These are phyloP conservation scores for Darevskia nairensis DNA, from an alignment of 2,797 vertebrate genomes.

Conservation along the genomic window DNA sequence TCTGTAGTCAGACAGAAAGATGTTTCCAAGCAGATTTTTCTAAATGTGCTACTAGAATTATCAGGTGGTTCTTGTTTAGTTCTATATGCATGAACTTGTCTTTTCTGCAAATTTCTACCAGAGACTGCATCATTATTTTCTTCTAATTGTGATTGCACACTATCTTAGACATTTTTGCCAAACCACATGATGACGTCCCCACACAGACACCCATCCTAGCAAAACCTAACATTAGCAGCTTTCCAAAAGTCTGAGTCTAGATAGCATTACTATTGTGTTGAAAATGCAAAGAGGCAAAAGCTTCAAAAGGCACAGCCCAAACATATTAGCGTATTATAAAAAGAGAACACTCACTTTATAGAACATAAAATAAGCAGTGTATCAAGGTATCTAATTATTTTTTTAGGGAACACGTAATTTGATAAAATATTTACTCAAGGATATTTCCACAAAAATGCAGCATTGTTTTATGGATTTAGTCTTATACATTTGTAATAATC, in stretches of 20 bases:
- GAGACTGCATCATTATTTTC: background rate
- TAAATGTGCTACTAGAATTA: background rate
- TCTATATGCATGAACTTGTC: conserved; percentile 1
- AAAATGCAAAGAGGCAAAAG: background rate
- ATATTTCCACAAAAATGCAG: background rate
- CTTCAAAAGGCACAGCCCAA: background rate
- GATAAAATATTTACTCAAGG: background rate
- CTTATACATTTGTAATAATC: background rate
- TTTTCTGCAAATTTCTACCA: background rate
- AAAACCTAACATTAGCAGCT: background rate
- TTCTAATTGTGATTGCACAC: background rate
- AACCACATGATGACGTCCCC: background rate
- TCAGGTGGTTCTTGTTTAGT: background rate
- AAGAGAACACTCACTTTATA: background rate
- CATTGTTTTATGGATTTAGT: background rate
- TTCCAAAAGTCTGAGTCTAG: background rate
- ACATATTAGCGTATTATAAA: background rate
- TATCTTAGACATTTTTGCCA: background rate
- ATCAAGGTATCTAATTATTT: background rate
- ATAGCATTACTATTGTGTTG: background rate
- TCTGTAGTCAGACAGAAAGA: background rate
- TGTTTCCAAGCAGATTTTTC: background rate
- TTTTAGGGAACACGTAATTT: background rate
- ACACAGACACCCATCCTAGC: background rate
- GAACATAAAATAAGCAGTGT: background rate